Conservation (phyloP, 2,113 vertebrate species). For the Catharus bicknelli region DNA sequence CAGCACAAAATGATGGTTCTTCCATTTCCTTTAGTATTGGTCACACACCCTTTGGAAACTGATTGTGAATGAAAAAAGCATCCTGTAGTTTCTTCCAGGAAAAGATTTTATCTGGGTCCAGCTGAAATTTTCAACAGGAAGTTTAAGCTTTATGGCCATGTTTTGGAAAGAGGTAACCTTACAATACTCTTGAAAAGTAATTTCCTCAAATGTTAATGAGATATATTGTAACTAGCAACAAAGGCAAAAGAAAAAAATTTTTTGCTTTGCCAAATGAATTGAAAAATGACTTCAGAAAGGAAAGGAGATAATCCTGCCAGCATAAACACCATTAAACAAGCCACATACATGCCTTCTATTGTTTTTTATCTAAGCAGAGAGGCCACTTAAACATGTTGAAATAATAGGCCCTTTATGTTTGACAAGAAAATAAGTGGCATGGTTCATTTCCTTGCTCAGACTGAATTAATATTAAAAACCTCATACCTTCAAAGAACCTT, state of each 20-base stretch:
- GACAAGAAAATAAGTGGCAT: constrained; percentile 1
- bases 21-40: background rate
- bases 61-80: background rate
- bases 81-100: background rate
- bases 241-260: background rate
- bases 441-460: background rate
- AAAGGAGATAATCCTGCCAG: background rate
- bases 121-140: constrained; percentile 11
- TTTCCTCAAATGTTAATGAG: constrained; percentile 9
- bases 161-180: constrained; percentile 3
- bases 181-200: background rate
- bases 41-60: background rate
- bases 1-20: background rate
- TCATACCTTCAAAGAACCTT: background rate
- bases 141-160: background rate
- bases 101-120: background rate
- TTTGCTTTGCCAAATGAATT: constrained; percentile 4
- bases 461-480: background rate
- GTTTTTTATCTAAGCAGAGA: background rate
- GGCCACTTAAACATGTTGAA: background rate
- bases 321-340: background rate
- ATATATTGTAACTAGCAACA: background rate
- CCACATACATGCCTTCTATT: background rate
- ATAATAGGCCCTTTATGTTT: background rate
- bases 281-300: background rate